Conservation (phyloP, 2,888 invertebrate species). For the Cephus pulcher region DNA sequence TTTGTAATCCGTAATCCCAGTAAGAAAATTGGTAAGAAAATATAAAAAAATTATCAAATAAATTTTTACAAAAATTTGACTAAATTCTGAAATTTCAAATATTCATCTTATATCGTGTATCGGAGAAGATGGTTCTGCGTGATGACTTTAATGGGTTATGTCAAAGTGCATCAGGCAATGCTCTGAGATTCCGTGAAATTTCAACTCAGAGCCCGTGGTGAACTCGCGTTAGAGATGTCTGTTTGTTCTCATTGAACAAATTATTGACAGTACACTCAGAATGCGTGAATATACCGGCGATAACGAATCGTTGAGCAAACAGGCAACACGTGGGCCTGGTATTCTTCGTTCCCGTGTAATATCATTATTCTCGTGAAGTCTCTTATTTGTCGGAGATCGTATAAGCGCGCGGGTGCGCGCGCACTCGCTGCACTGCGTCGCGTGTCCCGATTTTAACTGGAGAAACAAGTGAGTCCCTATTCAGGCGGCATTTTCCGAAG, state of each 20-base stretch:
- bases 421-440: neutral
- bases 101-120: neutral
- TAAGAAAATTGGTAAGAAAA: neutral
- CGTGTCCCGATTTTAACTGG: slow-evolving; percentile 6
- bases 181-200: slow-evolving; percentile 15
- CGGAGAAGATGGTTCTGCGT: too few species aligned
- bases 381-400: slow-evolving; percentile 27
- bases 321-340: slow-evolving; percentile 31
- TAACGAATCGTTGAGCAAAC: slow-evolving; percentile 52
- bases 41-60: neutral
- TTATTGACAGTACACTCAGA: slow-evolving; percentile 46
- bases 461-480: slow-evolving; percentile 16
- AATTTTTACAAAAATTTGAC: neutral
- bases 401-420: neutral
- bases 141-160: slow-evolving; percentile 19
- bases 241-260: slow-evolving; percentile 40
- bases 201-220: slow-evolving; percentile 2
- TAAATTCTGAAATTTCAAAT: neutral
- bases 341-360: slow-evolving; percentile 41
- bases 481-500: neutral
- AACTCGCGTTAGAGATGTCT: slow-evolving; percentile 21
- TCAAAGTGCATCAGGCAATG: slow-evolving; percentile 31
- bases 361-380: slow-evolving; percentile 18
- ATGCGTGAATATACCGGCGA: slow-evolving; percentile 35
- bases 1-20: neutral